Evolutionary conservation across 2,797 vertebrate species (phyloP), one percentile per base, ranked within the genome.

Genomic region (Enteromius anoplus): DNA sequence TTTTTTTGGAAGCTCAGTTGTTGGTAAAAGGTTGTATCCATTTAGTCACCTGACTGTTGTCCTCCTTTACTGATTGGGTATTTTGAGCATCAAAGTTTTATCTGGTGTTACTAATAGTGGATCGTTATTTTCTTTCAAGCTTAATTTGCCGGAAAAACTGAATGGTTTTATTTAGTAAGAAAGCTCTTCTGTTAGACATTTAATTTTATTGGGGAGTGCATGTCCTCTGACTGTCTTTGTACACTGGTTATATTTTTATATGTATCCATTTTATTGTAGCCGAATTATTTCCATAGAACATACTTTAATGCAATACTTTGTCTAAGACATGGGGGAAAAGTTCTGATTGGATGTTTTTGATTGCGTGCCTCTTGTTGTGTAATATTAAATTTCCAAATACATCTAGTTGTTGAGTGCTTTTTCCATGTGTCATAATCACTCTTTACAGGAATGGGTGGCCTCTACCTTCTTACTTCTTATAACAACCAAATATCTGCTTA

Each of bases 201-300:
- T 72, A 93, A 92, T 94, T 95, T 94, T 93, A 94, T 95, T 93
- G 92, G 86, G 92, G 81, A 72, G 42, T 94, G 94, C 93, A 94
- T 94, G 95, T 95, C 92, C 93, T 93, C 93, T 94, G 93, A 93
- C 93, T 94, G 93, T 95, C 94, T 95, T 95, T 94, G 95, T 97
- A 97, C 96, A 95, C 95, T 97, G 95, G 95, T 96, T 93, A 95
- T 94, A 93, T 95, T 95, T 88, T 95, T 96, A 92, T 96, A 96
- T 95, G 94, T 97, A 95, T 94, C 95, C 96, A 96, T 98, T 98
- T 96, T 97, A 96, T 95, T 95, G 95, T 97, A 97, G 96, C 94
- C 93, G 92, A 95, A 90, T 94, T 91, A 96, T 96, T 97, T 97
- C 95, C 94, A 94, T 97, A 95, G 94, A 94, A 93, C 93, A 95